Evolutionary conservation across 2,797 vertebrate genomes (phyloP), one percentile per base, ranked within the genome.

Genomic region (Acanthurus lineatus): DNA sequence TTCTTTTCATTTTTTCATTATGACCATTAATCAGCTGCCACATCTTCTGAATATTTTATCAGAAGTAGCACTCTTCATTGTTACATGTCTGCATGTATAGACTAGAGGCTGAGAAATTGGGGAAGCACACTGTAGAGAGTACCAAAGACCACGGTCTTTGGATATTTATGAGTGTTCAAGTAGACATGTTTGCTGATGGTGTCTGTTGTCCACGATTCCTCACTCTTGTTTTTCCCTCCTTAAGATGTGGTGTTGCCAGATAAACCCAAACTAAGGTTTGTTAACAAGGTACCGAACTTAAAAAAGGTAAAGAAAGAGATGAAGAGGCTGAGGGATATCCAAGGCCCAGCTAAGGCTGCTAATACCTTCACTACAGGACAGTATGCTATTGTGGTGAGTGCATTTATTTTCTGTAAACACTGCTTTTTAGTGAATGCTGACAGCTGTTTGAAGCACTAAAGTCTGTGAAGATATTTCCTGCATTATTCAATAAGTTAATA

Each of bases 361-460:
- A 96, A 94, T 4, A 82, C 94, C 9, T 98, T 99, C 85, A 94
- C 75, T 0, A 78, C 88, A 22, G 98, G 98, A 63, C 95, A 93
- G 67, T 99, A 96, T n/a, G 98, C 94, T 1, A 97, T 99, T 71
- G 87, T 99, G 96, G 98, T 99, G 82, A 94, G 96, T 83, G 12
- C 2, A 56, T 57, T 69, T 47, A 15, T 73, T n/a, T 42, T 47
- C n/a, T 45, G 3, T 68, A 28, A 28, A 58, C 8, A 25, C 14
- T 52, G 15, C 5, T 44, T 16, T 73, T 40, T 5, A 52, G 11
- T 59, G 16, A 77, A 64, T 38, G 45, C 2, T 71, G 49, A 32
- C 4, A n/a, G 22, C 35, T 47, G 22, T 11, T 28, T 38, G 44
- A 45, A 57, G 19, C 25, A 22, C 8, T 40, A 2, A 56, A 11